phyloP scores from a whole-genome alignment of 2,888 invertebrate genomes.

The Polymixis flavicincta region DNA sequence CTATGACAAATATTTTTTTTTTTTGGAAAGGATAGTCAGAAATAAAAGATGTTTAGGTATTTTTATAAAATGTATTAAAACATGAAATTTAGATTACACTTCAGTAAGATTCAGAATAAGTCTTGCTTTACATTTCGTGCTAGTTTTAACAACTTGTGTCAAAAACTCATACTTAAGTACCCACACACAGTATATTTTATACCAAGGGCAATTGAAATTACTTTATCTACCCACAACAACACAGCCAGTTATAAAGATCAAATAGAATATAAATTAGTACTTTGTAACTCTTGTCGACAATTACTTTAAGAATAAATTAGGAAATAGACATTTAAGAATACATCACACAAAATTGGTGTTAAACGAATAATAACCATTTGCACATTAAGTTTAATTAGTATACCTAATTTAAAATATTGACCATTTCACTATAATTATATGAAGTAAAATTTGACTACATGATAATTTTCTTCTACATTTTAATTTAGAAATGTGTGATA shows the following conservation, averaged over 20 bases:
- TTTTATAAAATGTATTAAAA: slow-evolving; percentile 90
- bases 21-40: neutral
- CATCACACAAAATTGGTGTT: slow-evolving; percentile 43
- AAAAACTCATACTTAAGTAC: slow-evolving; percentile 48
- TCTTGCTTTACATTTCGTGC: slow-evolving; percentile 72
- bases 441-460: slow-evolving; percentile 61
- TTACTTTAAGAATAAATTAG: slow-evolving; percentile 42
- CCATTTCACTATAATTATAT: slow-evolving; percentile 20
- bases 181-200: slow-evolving; percentile 36
- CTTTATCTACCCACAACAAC: slow-evolving; percentile 59
- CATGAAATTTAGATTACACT: slow-evolving; percentile 84
- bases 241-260: slow-evolving; percentile 65
- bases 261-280: slow-evolving; percentile 56
- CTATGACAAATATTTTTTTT: neutral
- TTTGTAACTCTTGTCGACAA: slow-evolving; percentile 47
- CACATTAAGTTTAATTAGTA: slow-evolving; percentile 10
- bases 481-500: slow-evolving; percentile 48
- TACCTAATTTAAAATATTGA: slow-evolving; percentile 45
- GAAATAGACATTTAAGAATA: slow-evolving; percentile 26
- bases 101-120: slow-evolving; percentile 71
- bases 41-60: slow-evolving; percentile 50
- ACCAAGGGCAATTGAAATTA: slow-evolving; percentile 43
- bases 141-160: slow-evolving; percentile 59
- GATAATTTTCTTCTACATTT: slow-evolving; percentile 45
- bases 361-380: slow-evolving; percentile 25